phyloP scores from a whole-genome alignment of 2,113 vertebrate genomes.

The Aythya baeri region DNA sequence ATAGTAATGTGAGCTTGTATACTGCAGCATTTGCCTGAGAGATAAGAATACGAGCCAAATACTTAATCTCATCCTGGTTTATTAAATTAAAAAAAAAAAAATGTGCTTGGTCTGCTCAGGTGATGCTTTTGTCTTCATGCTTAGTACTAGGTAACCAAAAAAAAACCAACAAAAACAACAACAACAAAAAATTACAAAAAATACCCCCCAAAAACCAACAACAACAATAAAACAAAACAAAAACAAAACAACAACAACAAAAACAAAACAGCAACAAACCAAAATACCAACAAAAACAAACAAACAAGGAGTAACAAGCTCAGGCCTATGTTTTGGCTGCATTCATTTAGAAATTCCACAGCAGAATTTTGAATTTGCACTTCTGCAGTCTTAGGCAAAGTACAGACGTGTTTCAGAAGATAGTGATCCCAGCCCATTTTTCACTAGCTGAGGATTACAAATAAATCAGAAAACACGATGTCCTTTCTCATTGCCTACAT shows the following conservation, averaged over 20 bases:
- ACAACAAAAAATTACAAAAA: no score
- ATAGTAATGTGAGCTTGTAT: not conserved
- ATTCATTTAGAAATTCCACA: not conserved
- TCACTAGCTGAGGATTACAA: not conserved
- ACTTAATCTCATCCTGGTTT: not conserved
- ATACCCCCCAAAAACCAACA: no score
- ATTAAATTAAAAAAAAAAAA: not conserved
- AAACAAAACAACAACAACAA: no score
- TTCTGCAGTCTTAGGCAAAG: not conserved
- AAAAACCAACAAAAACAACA: no score
- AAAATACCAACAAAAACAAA: no score
- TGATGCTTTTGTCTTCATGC: not conserved
- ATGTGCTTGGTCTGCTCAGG: not conserved
- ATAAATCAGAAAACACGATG: not conserved
- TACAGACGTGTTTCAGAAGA: not conserved
- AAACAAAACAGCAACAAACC: no score
- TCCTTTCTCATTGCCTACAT: fast-evolving
- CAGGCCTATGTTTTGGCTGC: not conserved
- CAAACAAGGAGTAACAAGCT: not conserved
- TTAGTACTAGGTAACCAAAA: not conserved
- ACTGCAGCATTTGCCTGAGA: not conserved
- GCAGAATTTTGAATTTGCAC: not conserved
- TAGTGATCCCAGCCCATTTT: not conserved
- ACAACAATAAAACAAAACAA: no score
- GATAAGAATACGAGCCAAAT: not conserved